Conservation (phyloP, 2,797 vertebrate species). For the Falco columbarius region DNA sequence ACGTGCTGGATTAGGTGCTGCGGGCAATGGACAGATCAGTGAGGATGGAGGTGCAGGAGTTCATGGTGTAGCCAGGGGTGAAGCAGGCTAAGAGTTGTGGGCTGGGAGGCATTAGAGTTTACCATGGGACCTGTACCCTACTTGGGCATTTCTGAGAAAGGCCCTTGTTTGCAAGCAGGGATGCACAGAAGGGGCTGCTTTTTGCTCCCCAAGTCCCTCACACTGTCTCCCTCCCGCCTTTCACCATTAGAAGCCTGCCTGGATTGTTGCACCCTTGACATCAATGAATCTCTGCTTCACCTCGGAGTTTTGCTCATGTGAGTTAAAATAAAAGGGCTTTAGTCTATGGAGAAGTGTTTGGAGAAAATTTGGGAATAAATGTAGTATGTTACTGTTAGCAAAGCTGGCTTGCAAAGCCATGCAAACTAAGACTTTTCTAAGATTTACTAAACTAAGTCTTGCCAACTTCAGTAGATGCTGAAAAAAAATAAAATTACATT, state of each 20-base stretch:
- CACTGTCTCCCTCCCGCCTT: neutral
- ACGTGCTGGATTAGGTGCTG: neutral
- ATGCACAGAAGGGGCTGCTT: neutral
- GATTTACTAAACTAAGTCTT: neutral
- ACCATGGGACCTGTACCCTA: rapidly evolving
- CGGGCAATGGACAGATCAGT: rapidly evolving
- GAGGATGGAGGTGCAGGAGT: neutral
- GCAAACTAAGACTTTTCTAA: neutral
- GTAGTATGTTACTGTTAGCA: neutral
- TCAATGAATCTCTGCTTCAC: neutral
- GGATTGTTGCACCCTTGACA: neutral
- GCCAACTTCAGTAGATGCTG: neutral
- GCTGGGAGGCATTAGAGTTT: neutral
- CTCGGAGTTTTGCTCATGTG: neutral
- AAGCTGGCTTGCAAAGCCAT: neutral
- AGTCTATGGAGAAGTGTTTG: neutral
- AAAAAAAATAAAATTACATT: neutral
- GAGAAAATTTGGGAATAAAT: neutral
- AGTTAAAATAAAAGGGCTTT: neutral
- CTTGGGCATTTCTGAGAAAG: neutral
- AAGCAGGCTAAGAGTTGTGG: neutral
- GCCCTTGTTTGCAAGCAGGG: neutral
- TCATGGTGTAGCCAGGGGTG: neutral
- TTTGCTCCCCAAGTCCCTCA: neutral
- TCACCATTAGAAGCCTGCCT: neutral